Evolutionary conservation across 92 coral and sea anemone species (phyloP), one percentile per base, ranked within the genome.

Genomic region (Porites evermanni): DNA sequence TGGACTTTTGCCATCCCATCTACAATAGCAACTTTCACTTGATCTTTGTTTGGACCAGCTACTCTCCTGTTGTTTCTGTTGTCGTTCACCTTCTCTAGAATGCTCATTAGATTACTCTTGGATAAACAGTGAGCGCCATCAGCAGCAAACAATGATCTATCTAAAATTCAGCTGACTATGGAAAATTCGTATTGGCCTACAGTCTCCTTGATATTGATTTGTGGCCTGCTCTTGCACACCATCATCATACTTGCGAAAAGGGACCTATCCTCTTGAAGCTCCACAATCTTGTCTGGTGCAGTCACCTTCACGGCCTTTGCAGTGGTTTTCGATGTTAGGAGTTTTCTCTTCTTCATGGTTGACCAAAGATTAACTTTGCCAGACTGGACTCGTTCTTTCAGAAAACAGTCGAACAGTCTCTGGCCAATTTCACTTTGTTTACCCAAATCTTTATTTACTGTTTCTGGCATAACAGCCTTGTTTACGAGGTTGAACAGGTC

Each of bases 131-230:
- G 71, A 24, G 17, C 14, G 82, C 29, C 65, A 67, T 79, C 80
- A 85, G 32, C 87, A 7, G 26, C 91, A 81, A 89, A 89, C 67
- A 90, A 2, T 14, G 91, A 80, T 53, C 90, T 58, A 16, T 68
- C 90, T 29, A 29, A 29, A 29, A 29, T 29, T 29, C 32, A 29
- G 32, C 4, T 29, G 11, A 85, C 87, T 64, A 89, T 44, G 12
- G 83, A 21, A 69, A 88, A 88, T 64, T 75, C 88, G 60, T 88
- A 67, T 24, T 77, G 16, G 6, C 88, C 84, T 61, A 79, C 29
- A 4, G 77, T 51, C 73, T 89, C 89, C 74, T 86, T 72, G 64
- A 85, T 53, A 29, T 70, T 72, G 51, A 90, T 85, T 19, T 84
- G 73, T n/a, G 47, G 71, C 8, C 71, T 12, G 24, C 23, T 17